A percentile compares a stretch with the other conserved stretches of the same genome.
Evolutionary conservation across 2,797 vertebrate species (phyloP).

Genomic region (Otus scops): DNA sequence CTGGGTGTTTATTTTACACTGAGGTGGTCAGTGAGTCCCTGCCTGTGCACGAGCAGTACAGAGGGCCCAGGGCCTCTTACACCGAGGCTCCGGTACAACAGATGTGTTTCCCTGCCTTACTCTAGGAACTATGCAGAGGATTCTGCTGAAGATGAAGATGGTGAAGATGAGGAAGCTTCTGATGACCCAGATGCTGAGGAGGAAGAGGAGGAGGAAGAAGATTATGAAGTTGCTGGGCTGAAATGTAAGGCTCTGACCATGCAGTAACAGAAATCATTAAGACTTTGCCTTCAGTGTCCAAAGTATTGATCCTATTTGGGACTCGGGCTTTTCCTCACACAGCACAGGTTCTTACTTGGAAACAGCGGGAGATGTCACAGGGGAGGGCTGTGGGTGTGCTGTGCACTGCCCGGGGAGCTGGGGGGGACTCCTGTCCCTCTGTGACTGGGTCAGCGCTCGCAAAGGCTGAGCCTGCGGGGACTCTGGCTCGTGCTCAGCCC

Average conservation of each 20-base stretch:
- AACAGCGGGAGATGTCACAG: neutral
- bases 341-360: neutral
- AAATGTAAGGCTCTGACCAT: slow-evolving; percentile 82
- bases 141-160: slow-evolving; percentile 83
- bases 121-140: slow-evolving; percentile 91
- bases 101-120: neutral
- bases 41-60: neutral
- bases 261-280: neutral
- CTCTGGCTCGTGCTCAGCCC: fast-evolving
- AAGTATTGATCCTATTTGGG: neutral
- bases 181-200: slow-evolving; percentile 85
- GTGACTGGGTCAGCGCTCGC: neutral
- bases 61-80: neutral
- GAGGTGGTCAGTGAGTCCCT: neutral
- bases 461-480: neutral
- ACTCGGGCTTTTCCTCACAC: neutral
- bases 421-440: neutral
- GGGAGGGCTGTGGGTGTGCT: neutral
- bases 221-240: slow-evolving; percentile 87
- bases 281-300: neutral
- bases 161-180: slow-evolving; percentile 81
- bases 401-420: neutral
- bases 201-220: slow-evolving; percentile 85
- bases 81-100: neutral
- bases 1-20: neutral